These are phyloP conservation scores for Tipula lateralis DNA, from an alignment of 2,888 invertebrate species.

Conservation along the genomic window DNA sequence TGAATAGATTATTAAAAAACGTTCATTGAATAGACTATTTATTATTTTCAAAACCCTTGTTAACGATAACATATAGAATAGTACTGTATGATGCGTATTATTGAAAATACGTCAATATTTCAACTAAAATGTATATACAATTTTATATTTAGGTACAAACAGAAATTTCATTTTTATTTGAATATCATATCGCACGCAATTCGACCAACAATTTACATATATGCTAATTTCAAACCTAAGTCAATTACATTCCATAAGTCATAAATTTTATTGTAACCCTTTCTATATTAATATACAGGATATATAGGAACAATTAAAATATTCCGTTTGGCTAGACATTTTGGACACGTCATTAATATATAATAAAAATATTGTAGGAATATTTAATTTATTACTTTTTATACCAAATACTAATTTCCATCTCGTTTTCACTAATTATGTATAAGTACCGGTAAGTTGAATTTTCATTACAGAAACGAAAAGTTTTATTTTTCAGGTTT, in stretches of 20 bases:
- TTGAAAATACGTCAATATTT: too few relatives aligned
- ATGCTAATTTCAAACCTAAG: background rate
- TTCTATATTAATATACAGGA: background rate
- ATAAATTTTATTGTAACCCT: background rate
- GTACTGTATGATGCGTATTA: too few relatives aligned
- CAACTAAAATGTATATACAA: too few relatives aligned
- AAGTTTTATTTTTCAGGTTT: background rate
- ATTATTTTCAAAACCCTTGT: too few relatives aligned
- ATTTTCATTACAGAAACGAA: background rate
- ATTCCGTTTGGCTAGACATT: conserved; percentile 1
- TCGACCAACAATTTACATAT: background rate
- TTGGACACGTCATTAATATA: background rate
- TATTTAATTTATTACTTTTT: background rate
- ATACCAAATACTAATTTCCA: background rate
- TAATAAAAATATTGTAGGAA: background rate
- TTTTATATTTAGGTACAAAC: too few relatives aligned
- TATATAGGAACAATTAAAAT: background rate
- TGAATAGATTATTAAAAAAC: too few relatives aligned
- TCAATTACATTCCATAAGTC: background rate
- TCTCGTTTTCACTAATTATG: background rate
- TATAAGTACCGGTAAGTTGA: background rate
- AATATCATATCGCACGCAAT: background rate
- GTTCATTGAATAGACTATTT: too few relatives aligned
- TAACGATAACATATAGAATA: too few relatives aligned
- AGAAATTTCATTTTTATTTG: too few relatives aligned